Base-by-base conservation (phyloP, 2,888 invertebrate genomes). In the Cryptus armator region DNA sequence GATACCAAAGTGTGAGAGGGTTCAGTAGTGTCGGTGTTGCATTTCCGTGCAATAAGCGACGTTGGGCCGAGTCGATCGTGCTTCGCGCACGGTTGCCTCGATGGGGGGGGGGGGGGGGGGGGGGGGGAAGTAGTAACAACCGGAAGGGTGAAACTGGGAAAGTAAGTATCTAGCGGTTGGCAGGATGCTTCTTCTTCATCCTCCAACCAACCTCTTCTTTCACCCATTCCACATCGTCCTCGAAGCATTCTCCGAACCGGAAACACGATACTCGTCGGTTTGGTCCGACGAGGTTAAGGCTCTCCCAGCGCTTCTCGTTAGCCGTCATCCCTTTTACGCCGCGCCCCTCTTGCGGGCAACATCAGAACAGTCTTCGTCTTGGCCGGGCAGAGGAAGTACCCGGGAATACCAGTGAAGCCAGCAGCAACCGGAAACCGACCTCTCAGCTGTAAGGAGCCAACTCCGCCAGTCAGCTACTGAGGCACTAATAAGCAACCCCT, bases 401-500 rank as follows among this genome's bases (percentile, higher is more conserved):
- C 43, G 24, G 66, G 16, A 16, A 78, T 32, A 64, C 16, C 24
- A 3, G 46, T 56, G 56, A 56, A 77, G 83, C 68, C 71, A 72
- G 72, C 56, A 62, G 77, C 53, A 86, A 86, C 86, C 78, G 84
- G 82, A 86, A 86, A 85, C 86, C 85, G 75, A 78, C 81, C 83
- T 78, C 85, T 85, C 80, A 85, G 85, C 86, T 77, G 48, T 72
- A 86, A 83, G 84, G 83, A 80, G 79, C 84, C 74, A 76, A 78
- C 84, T 62, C 85, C 62, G 75, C 70, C 70, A 67, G 68, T 72
- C 77, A 83, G 53, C 83, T 14, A 70, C 82, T 74, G 37, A 81
- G 81, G 74, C 75, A 79, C 86, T 87, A 87, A 87, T 87, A 87
- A 87, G 86, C 81, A 87, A 79, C 83, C 86, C 71, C 83, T 83